Percentiles rank a stretch among this genome's conserved stretches.
phyloP scores from a whole-genome alignment of 2,797 vertebrate genomes.

The Alcedo quadribrachys region DNA sequence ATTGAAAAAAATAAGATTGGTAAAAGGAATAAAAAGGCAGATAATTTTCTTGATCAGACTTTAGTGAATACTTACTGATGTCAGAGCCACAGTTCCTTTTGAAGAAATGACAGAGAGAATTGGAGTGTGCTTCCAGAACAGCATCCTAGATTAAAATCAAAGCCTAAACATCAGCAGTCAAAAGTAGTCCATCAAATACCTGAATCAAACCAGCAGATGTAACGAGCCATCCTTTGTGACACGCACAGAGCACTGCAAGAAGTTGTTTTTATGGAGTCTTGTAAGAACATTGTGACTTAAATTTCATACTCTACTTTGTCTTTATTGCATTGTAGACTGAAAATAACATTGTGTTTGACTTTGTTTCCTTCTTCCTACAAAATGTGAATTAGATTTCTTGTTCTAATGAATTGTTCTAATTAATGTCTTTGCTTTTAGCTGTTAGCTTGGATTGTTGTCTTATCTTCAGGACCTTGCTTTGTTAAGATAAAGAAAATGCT shows the following conservation, averaged over 20 bases:
- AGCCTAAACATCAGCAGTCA: background rate
- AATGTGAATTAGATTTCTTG: background rate
- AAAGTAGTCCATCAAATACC: background rate
- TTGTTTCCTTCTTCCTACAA: background rate
- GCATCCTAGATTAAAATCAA: background rate
- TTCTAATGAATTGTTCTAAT: slow-evolving; percentile 28
- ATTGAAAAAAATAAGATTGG: background rate
- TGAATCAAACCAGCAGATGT: background rate
- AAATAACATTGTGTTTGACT: background rate
- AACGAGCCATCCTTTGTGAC: background rate
- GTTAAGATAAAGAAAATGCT: background rate
- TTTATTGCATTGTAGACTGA: background rate
- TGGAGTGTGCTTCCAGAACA: background rate
- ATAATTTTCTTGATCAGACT: background rate
- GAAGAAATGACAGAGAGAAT: background rate
- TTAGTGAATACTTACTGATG: background rate
- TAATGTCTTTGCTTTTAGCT: background rate
- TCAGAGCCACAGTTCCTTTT: background rate
- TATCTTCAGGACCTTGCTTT: background rate
- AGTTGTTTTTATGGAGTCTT: background rate
- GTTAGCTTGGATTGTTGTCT: background rate
- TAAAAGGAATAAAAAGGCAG: background rate
- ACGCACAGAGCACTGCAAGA: background rate
- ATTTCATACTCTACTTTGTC: background rate
- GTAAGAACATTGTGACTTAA: background rate